phyloP scores from a whole-genome alignment of 1,140 invertebrate genomes.

The Tetragonula clypearis region DNA sequence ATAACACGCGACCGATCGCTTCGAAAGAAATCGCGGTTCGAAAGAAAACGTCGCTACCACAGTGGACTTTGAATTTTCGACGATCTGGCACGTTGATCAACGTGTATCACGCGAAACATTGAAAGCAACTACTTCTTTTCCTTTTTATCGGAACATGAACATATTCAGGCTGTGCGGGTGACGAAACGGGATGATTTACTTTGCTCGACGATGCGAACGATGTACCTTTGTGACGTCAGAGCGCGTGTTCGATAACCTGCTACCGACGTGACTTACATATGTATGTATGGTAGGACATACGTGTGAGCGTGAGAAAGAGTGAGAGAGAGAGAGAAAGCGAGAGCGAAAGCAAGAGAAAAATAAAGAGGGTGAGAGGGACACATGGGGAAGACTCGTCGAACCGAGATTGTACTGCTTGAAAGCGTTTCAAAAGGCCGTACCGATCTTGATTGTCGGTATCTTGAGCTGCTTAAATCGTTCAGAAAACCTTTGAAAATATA shows the following conservation, averaged over 20 bases:
- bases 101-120: not conserved
- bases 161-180: conserved; percentile 60
- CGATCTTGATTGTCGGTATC: conserved; percentile 54
- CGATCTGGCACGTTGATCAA: not conserved
- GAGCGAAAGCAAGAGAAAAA: no score
- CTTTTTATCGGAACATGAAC: conserved; percentile 30
- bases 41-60: not conserved
- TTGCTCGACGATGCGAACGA: conserved; percentile 78
- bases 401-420: conserved; percentile 43
- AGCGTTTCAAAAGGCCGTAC: conserved; percentile 57
- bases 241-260: conserved; percentile 76
- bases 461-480: conserved; percentile 28
- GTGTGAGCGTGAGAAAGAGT: conserved; percentile 46
- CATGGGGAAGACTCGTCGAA: conserved; percentile 14
- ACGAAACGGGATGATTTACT: conserved; percentile 74
- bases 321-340: not conserved
- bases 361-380: not conserved
- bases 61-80: not conserved
- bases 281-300: conserved; percentile 7
- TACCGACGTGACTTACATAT: conserved; percentile 68
- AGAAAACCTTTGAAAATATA: not conserved
- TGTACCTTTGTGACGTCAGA: conserved; percentile 79
- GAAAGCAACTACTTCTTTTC: not conserved
- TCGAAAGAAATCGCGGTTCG: not conserved
- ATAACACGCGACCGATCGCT: conserved; percentile 31